Conservation (phyloP, 2,888 invertebrate genomes). For the Anoplius nigerrimus region DNA sequence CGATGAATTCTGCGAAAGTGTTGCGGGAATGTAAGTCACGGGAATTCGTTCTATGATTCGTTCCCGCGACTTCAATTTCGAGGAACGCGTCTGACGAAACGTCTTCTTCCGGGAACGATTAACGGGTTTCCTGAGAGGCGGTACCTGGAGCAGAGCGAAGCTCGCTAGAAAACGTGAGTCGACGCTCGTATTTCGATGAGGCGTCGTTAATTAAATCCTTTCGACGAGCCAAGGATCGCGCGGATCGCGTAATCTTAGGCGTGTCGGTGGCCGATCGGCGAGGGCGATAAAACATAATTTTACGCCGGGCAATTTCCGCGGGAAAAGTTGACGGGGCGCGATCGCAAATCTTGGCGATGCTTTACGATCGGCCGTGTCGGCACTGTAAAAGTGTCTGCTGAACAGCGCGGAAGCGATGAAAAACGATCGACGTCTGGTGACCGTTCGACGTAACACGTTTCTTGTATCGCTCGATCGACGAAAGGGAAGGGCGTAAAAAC, state of each 20-base stretch:
- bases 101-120: constrained; percentile 56
- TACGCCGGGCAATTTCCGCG: constrained; percentile 36
- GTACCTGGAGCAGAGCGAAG: constrained; percentile 36
- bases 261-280: too few species aligned
- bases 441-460: background rate
- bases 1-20: too few species aligned
- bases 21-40: background rate
- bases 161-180: constrained; percentile 29
- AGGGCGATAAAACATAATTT: too few species aligned
- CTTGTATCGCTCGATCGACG: background rate
- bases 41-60: too few species aligned
- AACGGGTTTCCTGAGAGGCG: constrained; percentile 38
- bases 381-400: too few species aligned
- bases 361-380: background rate
- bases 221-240: too few species aligned
- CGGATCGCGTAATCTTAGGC: too few species aligned
- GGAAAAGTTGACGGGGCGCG: constrained; percentile 31
- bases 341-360: background rate
- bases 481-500: background rate
- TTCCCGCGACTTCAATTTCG: constrained; percentile 48
- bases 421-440: background rate
- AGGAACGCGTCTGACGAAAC: constrained; percentile 53
- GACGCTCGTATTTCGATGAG: constrained; percentile 25
- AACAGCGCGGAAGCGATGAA: background rate
- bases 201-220: constrained; percentile 41